Base-by-base conservation (phyloP, 2,113 vertebrate species). In the Xenotilapia leptura region DNA sequence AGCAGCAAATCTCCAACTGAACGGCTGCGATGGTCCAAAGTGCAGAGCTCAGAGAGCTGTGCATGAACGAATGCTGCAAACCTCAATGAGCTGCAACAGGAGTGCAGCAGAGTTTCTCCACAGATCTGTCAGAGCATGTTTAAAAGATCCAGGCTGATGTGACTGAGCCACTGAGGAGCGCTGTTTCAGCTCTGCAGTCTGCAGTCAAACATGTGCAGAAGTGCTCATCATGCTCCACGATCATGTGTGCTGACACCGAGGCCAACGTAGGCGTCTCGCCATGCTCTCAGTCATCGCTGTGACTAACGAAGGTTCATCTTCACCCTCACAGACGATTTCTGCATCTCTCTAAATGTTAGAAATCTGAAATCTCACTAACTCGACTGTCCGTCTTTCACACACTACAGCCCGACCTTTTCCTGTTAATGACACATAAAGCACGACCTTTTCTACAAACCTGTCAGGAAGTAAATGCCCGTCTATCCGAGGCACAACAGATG, bases 11-110 rank as follows among this genome's bases (percentile, higher is more conserved):
- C 26, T 58, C 13, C 55, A 58, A 2, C 56, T 31, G 14, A 31
- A 60, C 2, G 0, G 31, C 9, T 19, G 31, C 2, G 2, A 38
- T 0, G 9, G 17, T 7, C 62, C 62, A 1, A 40, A 62, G 58
- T 11, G 31, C 58, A 62, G 58, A 4, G 17, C 31, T 68, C 62
- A 65, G 60, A 38, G 62, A 68, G 62, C 62, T 62, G 58, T 19
- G 58, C 58, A 19, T 19, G 15, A 62, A 33, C 2, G 1, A 60
- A 19, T 60, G 58, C 55, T 56, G 55, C 13, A 0, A 3, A 58
- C 23, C 55, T 56, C 55, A 58, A 3, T 28, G 55, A 15, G 55
- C 55, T 58, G 55, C 1, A 28, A 58, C 7, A 31, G 14, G 58
- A 60, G 15, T 31, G 54, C 13, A 58, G 55, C 0, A 51, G 49